Base-by-base conservation (phyloP, 2,888 invertebrate species). In the Rosalia funebris region DNA sequence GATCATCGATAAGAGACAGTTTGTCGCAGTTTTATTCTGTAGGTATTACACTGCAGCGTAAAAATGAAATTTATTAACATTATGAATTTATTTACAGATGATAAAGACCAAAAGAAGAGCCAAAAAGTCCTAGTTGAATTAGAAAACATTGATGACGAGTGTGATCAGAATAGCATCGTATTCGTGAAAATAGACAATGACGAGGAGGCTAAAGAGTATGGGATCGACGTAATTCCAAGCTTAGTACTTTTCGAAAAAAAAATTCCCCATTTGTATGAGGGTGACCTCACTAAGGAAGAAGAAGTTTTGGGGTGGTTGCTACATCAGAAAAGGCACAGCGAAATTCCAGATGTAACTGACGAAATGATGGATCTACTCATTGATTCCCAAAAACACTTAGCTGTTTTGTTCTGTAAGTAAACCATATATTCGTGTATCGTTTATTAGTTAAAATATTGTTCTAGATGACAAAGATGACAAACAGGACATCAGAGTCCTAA, bases 141-240 rank as follows among this genome's bases (percentile, higher is more conserved):
- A 74, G 95, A 96, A 82, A 95, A 94, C 78, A 95, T 96, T 72
- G 96, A 96, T 77, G 95, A 95, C 76, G 95, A 95, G 79, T 94
- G 94, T 81, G 95, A 95, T 80, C 91, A 92, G 77, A 93, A 95
- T 77, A 92, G 92, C 76, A 95, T 95, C 72, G 92, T 92, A 48
- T 95, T 95, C 78, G 95, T 95, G 4, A 95, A 95, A 82, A 95
- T 95, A 74, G 92, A 93, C 76, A 92, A 95, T 74, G 90, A 91
- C 65, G 89, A 89, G 59, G 93, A 95, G 81, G 95, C 94, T 34
- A 92, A 92, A 76, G 94, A 95, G 78, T 95, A 93, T 79, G 94
- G 95, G 63, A 91, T 95, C 72, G 92, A 95, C 71, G 82, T 84
- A 12, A 84, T 95, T 59, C 95, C 95, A 1, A 91, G 91, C 39